Base-by-base conservation (phyloP, 2,797 vertebrate genomes). In the Nannoperca australis region DNA sequence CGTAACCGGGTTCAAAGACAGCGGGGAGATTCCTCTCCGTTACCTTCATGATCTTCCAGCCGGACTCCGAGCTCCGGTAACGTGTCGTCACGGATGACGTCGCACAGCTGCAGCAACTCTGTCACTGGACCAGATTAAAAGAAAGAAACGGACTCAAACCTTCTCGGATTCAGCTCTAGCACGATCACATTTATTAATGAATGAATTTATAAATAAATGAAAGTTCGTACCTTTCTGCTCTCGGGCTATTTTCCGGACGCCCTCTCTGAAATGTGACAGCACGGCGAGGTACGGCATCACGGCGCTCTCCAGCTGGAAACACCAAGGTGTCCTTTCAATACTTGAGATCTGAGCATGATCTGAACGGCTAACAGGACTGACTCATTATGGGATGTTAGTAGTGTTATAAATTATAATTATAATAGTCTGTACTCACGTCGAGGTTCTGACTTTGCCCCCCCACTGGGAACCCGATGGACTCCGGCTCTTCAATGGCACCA, bases 21-120 rank as follows among this genome's bases (percentile, higher is more conserved):
- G n/a, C n/a, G n/a, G n/a, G n/a, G n/a, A 27, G 38, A 70, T 24
- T 27, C 24, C 24, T 27, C 24, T 27, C 24, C 24, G 7, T 71
- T 93, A 99, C 98, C 98, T 96, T 99, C 98, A 7, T 98, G 97
- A 72, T 99, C 98, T 75, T 99, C 98, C 54, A 99, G 94, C 18
- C 98, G 95, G 78, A 99, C 97, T 1, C 98, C 98, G 0, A 98
- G 96, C 72, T 99, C 97, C 0, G 97, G 97, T 60, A 99, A 93
- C 67, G 96, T 78, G 7, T 98, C 95, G 14, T 99, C 97, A 45
- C 98, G 95, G 30, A 99, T 86, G 27, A 90, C 64, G 1, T 99
- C 98, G 2, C 97, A 97, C 76, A 99, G 91, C 88, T 95, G 95
- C 83, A 99, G 94, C 76, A 98, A 81, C 92, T 96, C 96, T 0